Evolutionary conservation across 2,797 vertebrate species (phyloP).

Genomic region (Streptopelia turtur): DNA sequence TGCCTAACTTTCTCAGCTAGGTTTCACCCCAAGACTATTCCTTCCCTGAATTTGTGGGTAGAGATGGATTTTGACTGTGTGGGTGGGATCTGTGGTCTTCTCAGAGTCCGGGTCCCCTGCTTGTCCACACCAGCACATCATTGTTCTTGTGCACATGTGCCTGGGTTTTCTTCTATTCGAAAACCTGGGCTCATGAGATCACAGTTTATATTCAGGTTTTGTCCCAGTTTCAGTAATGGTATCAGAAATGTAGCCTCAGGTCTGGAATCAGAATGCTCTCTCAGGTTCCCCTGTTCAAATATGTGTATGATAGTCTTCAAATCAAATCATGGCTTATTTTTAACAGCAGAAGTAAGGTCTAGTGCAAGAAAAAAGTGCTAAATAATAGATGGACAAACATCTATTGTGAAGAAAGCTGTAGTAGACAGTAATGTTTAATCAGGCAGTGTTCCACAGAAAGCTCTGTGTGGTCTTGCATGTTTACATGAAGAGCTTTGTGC

Average conservation of each 20-base stretch:
- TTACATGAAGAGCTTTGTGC: not conserved
- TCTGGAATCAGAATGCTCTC: not conserved
- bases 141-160: not conserved
- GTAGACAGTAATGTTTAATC: not conserved
- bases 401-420: not conserved
- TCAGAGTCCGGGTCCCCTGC: not conserved
- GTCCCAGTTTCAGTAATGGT: not conserved
- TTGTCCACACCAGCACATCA: fast-evolving
- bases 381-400: not conserved
- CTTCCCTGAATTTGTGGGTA: not conserved
- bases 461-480: not conserved
- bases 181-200: not conserved
- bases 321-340: not conserved
- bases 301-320: not conserved
- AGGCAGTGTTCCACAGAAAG: not conserved
- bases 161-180: not conserved
- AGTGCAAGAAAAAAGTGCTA: not conserved
- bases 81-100: not conserved
- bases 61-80: not conserved
- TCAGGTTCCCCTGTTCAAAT: not conserved
- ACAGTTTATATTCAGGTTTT: not conserved
- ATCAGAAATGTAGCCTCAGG: not conserved
- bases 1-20: not conserved
- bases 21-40: not conserved
- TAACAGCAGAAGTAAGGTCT: not conserved